Base-by-base conservation (phyloP, 37 sponge, comb jelly and placozoan species). In the Eunapius fragilis region DNA sequence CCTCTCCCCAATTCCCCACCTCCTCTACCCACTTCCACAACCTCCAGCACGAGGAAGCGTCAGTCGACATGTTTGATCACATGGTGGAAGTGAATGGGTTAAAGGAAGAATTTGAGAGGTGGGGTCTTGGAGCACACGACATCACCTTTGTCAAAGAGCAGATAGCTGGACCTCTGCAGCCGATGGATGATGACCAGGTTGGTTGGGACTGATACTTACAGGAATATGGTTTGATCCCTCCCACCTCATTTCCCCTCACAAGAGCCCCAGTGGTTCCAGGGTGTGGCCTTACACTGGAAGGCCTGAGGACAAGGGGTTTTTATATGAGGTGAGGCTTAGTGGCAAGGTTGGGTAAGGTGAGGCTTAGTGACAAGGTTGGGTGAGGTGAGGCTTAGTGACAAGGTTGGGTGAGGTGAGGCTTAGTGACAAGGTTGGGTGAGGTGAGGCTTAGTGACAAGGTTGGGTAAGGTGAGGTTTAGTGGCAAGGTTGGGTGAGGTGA, bases 101-200 rank as follows among this genome's bases (percentile, higher is more conserved):
- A 17, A 19, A 76, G 25, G 34, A 71, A 35, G 79, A 75, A 28
- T 91, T 98, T 76, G 27, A 84, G 17, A 37, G 41, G 25, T 85
- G 78, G 78, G 95, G 90, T 38, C 81, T 99, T 4, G 47, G 32
- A 24, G 95, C 94, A 4, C 32, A 72, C 0, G 98, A 99, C 47
- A 71, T 96, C 25, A 34, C 67, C 25, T 99, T 99, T 77, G 87
- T 99, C 36, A 92, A 97, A 33, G 99, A 99, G 86, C 84, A 83
- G 87, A 96, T 96, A 23, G 79, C 45, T 22, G 95, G 95, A 24
- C 96, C 96, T 34, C 31, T 68, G 17, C 75, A 67, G 30, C 74
- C 73, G 25, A 87, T 82, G 67, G 4, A 35, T 33, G 23, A 23
- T 1, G 87, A 81, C 70, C 88, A 88, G 47, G 74, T 37, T 11